These are phyloP conservation scores for Callyntrura guangdongensis DNA, from an alignment of 2,888 invertebrate species.

Conservation along the genomic window DNA sequence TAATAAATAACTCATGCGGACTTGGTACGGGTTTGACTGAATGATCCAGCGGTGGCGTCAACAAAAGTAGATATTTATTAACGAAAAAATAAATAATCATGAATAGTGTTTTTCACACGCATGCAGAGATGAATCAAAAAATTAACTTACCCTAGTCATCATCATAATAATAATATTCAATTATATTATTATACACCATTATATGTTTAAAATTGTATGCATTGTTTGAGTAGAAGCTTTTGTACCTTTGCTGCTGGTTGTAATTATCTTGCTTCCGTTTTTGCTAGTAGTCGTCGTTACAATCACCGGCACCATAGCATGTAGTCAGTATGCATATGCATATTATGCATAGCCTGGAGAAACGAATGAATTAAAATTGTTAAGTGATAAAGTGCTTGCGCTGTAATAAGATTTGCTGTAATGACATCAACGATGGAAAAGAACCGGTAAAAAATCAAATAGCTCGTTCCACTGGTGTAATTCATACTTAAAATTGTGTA, in stretches of 20 bases:
- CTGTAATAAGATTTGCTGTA: too few species aligned
- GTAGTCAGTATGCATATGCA: background rate
- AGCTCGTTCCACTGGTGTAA: too few species aligned
- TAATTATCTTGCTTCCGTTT: conserved; percentile 29
- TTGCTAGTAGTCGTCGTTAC: conserved; percentile 4
- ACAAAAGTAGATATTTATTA: background rate
- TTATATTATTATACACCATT: background rate
- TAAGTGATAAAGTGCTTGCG: too few species aligned
- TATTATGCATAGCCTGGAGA: background rate
- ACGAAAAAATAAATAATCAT: background rate
- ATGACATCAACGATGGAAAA: too few species aligned
- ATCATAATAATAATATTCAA: background rate
- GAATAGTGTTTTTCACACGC: background rate
- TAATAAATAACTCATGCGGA: too few species aligned
- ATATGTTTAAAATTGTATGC: background rate
- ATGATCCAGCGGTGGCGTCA: too few species aligned
- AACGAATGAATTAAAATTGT: too few species aligned
- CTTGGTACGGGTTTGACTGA: too few species aligned
- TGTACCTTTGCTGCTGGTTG: conserved; percentile 12
- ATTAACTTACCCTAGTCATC: conserved; percentile 10
- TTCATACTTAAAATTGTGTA: too few species aligned
- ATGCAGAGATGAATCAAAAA: background rate
- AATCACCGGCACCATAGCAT: too few species aligned
- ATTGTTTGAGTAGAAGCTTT: conserved; percentile 34
- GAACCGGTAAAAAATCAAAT: too few species aligned